Base-by-base conservation (phyloP, 2,888 invertebrate species). In the Brachypalpus laphriformis region DNA sequence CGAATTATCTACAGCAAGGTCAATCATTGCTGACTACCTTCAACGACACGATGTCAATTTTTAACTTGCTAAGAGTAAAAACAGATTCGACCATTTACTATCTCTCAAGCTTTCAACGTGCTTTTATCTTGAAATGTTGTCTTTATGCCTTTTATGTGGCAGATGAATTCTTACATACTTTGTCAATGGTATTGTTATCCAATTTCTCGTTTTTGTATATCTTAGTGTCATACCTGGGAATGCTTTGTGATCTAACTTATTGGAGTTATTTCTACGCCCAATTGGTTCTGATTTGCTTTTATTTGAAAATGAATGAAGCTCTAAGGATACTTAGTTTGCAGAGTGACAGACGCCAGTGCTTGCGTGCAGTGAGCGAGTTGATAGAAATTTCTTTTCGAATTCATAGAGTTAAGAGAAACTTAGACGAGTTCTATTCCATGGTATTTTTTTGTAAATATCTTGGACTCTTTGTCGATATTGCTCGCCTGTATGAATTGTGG, bases 221-320 rank as follows among this genome's bases (percentile, higher is more conserved):
- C 34, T 4, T 9, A 9, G n/a, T 11, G 2, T n/a, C 4, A 4
- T 37, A 37, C 11, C 3, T 11, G 11, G 1, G n/a, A 37, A n/a
- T 34, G 14, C 4, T 54, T 14, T 9, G 14, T 11, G 18, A 34
- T 5, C 18, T 37, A 7, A 37, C 40, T 22, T 59, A 11, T 14
- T 59, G 34, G 18, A 40, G 59, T 22, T 59, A 59, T 20, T 9
- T 59, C 1, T 40, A 22, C 11, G 3, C 7, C 1, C 40, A 40
- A n/a, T 16, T 57, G n/a, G 20, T 57, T 18, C 7, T 57, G 57
- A 57, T 57, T 20, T 57, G 57, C n/a, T 57, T 37, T 7, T 57
- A 20, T 37, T n/a, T 34, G 56, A 57, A 57, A 37, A 34, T 57
- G 18, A 20, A 20, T 14, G 37, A 57, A n/a, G 16, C n/a, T 6